A percentile compares a stretch with the other conserved stretches of the same genome.
These are phyloP conservation scores for Aphidoletes aphidimyza DNA, from an alignment of 2,888 invertebrate species.

Conservation along the genomic window DNA sequence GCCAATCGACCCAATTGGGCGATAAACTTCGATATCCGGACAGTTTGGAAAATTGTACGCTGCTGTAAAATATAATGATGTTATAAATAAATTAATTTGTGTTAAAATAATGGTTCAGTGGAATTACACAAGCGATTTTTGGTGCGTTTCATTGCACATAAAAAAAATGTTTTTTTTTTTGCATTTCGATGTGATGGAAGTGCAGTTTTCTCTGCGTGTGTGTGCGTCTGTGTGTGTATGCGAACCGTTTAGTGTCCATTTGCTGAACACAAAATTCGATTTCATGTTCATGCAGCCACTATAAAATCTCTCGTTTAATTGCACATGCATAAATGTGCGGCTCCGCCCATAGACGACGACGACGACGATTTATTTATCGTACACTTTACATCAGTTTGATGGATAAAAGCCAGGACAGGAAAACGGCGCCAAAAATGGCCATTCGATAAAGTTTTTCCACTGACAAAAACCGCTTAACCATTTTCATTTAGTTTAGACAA, in stretches of 20 bases:
- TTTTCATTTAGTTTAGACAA: constrained; percentile 12
- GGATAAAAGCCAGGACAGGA: not conserved
- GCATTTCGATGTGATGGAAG: no score
- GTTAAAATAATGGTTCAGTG: constrained; percentile 33
- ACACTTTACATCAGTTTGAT: not conserved
- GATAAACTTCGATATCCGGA: not conserved
- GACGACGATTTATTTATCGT: not conserved
- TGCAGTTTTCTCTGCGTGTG: no score
- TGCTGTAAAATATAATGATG: constrained; percentile 47
- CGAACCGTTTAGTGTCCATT: no score
- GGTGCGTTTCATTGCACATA: not conserved
- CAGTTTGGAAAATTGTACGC: not conserved
- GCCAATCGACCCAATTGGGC: not conserved
- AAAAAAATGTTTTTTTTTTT: not conserved
- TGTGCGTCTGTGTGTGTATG: no score
- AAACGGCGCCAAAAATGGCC: not conserved
- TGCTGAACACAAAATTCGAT: no score
- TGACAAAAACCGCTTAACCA: not conserved
- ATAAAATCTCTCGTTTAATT: not conserved
- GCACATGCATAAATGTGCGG: not conserved
- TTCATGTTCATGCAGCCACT: not conserved
- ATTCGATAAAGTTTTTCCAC: not conserved
- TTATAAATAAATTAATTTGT: constrained; percentile 53
- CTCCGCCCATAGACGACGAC: no score
- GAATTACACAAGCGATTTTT: not conserved